Conservation (phyloP, 2,113 vertebrate genomes). For the Centropus bengalensis region DNA sequence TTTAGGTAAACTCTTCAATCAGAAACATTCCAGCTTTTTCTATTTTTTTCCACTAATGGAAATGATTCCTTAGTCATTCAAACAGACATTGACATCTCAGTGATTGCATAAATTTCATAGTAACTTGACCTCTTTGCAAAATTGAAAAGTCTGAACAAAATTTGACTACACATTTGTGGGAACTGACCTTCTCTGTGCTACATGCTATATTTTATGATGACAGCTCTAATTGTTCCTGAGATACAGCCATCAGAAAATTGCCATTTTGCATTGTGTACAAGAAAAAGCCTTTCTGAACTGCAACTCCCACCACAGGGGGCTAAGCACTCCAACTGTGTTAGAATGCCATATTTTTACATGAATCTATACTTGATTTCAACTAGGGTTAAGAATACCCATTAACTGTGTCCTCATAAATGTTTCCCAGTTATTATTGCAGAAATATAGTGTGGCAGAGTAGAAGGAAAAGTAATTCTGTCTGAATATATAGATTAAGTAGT, state of each 20-base stretch:
- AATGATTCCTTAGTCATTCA: not conserved
- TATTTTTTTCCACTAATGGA: not conserved
- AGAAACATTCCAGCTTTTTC: not conserved
- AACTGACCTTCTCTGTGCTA: not conserved
- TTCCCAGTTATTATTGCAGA: not conserved
- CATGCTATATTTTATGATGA: not conserved
- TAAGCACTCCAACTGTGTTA: not conserved
- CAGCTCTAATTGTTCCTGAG: constrained; percentile 20
- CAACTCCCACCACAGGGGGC: not conserved
- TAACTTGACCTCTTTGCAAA: not conserved
- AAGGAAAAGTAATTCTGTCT: not conserved
- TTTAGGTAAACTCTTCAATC: not conserved
- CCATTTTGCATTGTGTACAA: not conserved
- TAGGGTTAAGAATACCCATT: constrained; percentile 35
- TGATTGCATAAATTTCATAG: not conserved
- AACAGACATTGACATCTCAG: not conserved
- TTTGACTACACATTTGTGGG: not conserved
- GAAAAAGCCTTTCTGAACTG: not conserved
- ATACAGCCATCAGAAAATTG: not conserved
- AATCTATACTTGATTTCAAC: constrained; percentile 12
- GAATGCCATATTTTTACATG: not conserved
- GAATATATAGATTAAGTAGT: not conserved
- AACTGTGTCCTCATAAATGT: constrained; percentile 3
- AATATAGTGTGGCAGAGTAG: not conserved
- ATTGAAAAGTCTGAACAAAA: constrained; percentile 11